Base-by-base conservation (phyloP, 2,888 invertebrate species). In the Eilema caniola region DNA sequence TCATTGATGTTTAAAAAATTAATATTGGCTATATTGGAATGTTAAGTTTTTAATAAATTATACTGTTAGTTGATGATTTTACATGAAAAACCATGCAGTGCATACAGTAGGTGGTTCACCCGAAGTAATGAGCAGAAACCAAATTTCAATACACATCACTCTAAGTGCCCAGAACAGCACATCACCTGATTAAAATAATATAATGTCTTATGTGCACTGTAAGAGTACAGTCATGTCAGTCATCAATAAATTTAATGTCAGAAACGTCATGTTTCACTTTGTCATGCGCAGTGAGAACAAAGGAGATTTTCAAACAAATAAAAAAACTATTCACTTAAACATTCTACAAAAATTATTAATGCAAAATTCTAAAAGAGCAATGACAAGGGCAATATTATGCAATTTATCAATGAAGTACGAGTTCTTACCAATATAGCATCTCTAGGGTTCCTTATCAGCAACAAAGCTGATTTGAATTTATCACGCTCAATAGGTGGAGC, bases 381-480 rank as follows among this genome's bases (percentile, higher is more conserved):
- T 16, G 16, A 16, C 3, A 16, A 20, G 47, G 16, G 16, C 41
- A 14, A 41, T 16, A 41, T 3, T 4, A 16, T 20, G 2, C 47
- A 47, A 47, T 47, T 47, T 20, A 0, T 5, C 0, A 47, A 47
- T 20, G 7, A 20, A 20, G 5, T 47, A 5, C 5, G 16, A 53
- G 10, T 31, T 73, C 88, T 88, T 74, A 95, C 95, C 89, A 97
- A 95, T 71, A 97, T 96, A 10, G 98, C 97, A 85, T 97, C 96
- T 77, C 96, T 96, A 0, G 98, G 97, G 76, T 97, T 96, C 59
- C 98, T 94, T 59, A 98, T 96, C 65, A 98, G 91, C 37, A 98
- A 91, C 67, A 98, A 95, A 1, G 97, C 97, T 70, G 96, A 96
- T 69, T 95, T 91, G 85, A 97, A 98, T 62, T 95, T 96, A 66